Conservation (phyloP, 2,888 invertebrate genomes). For the Ectropis crepuscularia region DNA sequence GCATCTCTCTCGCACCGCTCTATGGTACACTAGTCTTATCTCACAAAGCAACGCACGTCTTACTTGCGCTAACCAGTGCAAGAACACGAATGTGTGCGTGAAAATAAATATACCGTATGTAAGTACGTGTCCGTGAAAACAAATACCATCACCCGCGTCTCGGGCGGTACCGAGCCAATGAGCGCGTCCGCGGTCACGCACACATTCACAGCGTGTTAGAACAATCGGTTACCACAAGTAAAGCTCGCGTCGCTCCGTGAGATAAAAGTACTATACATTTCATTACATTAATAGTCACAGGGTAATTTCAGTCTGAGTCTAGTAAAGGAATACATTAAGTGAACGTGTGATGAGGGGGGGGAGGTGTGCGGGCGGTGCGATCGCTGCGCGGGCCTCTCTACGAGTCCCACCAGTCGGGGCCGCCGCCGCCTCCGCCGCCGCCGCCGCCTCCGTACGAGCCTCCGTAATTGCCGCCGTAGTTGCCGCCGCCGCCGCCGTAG, state of each 20-base stretch:
- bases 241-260: too few species aligned
- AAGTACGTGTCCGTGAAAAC: too few species aligned
- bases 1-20: slow-evolving; percentile 59
- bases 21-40: slow-evolving; percentile 24
- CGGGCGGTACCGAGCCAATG: too few species aligned
- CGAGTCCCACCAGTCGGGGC: slow-evolving; percentile 81
- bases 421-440: slow-evolving; percentile 77
- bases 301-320: slow-evolving; percentile 74
- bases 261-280: slow-evolving; percentile 32
- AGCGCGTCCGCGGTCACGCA: too few species aligned
- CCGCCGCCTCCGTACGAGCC: slow-evolving; percentile 74
- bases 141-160: too few species aligned
- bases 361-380: slow-evolving; percentile 37
- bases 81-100: too few species aligned
- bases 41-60: too few species aligned
- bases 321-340: slow-evolving; percentile 52
- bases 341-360: slow-evolving; percentile 49
- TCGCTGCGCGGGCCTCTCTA: slow-evolving; percentile 53
- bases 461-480: slow-evolving; percentile 77
- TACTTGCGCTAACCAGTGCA: too few species aligned
- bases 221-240: too few species aligned
- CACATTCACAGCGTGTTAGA: too few species aligned
- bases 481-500: slow-evolving; percentile 70
- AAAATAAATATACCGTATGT: too few species aligned
- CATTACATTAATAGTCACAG: slow-evolving; percentile 60